Percentiles rank a stretch among this genome's conserved stretches.
Evolutionary conservation across 1,140 invertebrate species (phyloP).

Genomic region (Bombyx mandarina): DNA sequence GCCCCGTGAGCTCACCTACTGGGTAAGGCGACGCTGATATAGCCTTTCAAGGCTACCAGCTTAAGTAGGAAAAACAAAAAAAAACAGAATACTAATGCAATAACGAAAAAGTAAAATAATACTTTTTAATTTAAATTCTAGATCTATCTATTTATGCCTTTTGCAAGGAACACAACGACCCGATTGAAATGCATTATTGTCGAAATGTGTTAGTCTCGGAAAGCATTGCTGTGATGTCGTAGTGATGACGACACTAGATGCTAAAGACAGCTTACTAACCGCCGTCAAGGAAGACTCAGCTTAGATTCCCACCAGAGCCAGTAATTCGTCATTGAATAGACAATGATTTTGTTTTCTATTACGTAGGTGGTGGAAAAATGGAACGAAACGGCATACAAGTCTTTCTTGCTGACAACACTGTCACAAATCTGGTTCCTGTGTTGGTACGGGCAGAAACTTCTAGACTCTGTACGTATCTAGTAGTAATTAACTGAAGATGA

Average conservation of each 20-base stretch:
- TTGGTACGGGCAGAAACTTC: slow-evolving; percentile 42
- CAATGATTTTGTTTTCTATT: background rate
- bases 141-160: no score
- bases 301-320: background rate
- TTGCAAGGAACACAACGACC: no score
- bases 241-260: no score
- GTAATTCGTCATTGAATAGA: background rate
- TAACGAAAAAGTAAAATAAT: no score
- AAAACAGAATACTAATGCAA: background rate
- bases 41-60: no score
- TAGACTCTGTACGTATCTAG: slow-evolving; percentile 25
- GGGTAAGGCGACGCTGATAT: no score
- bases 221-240: no score
- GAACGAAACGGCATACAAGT: slow-evolving; percentile 44
- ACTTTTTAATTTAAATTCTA: no score
- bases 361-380: slow-evolving; percentile 46
- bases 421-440: slow-evolving; percentile 44
- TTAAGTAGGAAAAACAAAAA: background rate
- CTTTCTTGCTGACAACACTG: slow-evolving; percentile 30
- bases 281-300: background rate
- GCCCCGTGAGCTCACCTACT: no score
- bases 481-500: no score
- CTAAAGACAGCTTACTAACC: background rate
- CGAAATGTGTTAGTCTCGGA: no score
- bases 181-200: no score